These are phyloP conservation scores for Lycopodina hypogea DNA, from an alignment of 37 sponge, comb jelly and placozoan genomes.

Conservation along the genomic window DNA sequence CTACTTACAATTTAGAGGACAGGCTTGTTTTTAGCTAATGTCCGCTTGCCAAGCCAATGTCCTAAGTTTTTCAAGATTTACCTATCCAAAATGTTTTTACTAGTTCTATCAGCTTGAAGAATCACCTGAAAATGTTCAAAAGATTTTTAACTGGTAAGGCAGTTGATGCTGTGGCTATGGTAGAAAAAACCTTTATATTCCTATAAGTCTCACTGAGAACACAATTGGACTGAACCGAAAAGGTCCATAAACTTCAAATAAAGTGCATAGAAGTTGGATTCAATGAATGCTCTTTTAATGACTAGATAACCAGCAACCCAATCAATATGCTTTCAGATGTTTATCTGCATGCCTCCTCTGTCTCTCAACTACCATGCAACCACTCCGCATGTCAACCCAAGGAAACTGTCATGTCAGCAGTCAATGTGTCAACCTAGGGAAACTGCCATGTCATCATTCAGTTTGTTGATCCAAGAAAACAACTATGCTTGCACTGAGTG, in stretches of 20 bases:
- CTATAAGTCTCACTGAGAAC: slow-evolving; percentile 89
- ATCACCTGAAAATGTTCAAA: slow-evolving; percentile 60
- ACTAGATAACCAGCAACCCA: slow-evolving; percentile 97
- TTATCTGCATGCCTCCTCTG: slow-evolving; percentile 73
- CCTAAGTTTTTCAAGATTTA: slow-evolving; percentile 95
- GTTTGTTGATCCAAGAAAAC: slow-evolving; percentile 66
- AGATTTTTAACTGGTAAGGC: background rate
- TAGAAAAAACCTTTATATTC: slow-evolving; percentile 84
- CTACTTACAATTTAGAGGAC: slow-evolving; percentile 83
- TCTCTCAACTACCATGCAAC: no score
- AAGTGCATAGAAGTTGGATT: slow-evolving; percentile 91
- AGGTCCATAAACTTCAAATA: slow-evolving; percentile 89
- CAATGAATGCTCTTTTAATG: slow-evolving; percentile 88
- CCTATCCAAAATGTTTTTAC: slow-evolving; percentile 84
- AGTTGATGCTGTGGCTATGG: background rate
- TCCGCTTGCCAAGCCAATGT: slow-evolving; percentile 92
- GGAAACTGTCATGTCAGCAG: no score
- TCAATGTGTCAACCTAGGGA: background rate
- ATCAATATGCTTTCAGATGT: slow-evolving; percentile 72
- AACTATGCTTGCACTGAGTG: no score
- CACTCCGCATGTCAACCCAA: no score
- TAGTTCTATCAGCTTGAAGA: slow-evolving; percentile 76
- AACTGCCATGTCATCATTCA: background rate
- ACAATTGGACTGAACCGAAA: slow-evolving; percentile 34
- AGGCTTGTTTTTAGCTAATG: slow-evolving; percentile 91